Evolutionary conservation across 2,888 invertebrate species (phyloP).

Genomic region (Dynastes hyllus): DNA sequence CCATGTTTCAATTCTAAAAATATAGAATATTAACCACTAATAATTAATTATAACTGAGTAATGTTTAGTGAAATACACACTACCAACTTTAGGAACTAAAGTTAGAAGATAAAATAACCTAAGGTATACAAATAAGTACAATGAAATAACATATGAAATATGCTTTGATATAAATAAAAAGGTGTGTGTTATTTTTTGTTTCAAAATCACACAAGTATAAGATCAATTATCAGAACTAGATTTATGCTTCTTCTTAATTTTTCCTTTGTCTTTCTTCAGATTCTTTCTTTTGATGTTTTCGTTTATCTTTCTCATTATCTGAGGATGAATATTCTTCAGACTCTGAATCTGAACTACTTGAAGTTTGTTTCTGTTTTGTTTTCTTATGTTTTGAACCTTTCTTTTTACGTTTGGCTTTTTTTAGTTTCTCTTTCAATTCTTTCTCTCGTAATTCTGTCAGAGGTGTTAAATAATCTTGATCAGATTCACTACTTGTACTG

Average conservation of each 20-base stretch:
- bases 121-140: no score
- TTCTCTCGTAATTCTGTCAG: conserved; percentile 85
- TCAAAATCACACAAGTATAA: neutral
- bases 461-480: conserved; percentile 87
- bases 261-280: conserved; percentile 67
- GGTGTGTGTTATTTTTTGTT: no score
- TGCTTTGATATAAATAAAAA: no score
- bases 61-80: neutral
- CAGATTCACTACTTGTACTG: conserved; percentile 93
- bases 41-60: conserved; percentile 14
- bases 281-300: conserved; percentile 61
- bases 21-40: neutral
- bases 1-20: conserved; percentile 47
- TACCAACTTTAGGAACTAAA: neutral
- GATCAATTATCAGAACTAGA: conserved; percentile 56
- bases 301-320: conserved; percentile 57
- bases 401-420: conserved; percentile 76
- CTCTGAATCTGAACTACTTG: conserved; percentile 58
- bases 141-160: no score
- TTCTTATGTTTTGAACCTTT: conserved; percentile 73
- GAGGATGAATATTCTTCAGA: conserved; percentile 55
- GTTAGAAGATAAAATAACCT: no score
- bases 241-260: conserved; percentile 63
- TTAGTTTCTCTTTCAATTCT: conserved; percentile 82
- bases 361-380: conserved; percentile 63